Evolutionary conservation across 2,113 vertebrate species (phyloP).

Genomic region (Notarius quadriscutis): DNA sequence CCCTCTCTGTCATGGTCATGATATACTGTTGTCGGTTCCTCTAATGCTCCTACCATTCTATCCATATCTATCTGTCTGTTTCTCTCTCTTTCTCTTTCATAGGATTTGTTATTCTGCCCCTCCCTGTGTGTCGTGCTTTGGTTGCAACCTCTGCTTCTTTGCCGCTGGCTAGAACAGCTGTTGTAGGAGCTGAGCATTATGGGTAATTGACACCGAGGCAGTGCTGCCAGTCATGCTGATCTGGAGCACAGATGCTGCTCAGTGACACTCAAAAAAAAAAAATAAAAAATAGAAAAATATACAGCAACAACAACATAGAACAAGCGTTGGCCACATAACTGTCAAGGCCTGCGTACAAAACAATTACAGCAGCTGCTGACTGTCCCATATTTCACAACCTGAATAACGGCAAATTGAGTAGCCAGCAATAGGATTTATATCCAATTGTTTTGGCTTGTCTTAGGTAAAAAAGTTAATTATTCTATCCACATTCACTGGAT

Average conservation of each 20-base stretch:
- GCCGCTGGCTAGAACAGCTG: slow-evolving; percentile 61
- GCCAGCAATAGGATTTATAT: neutral
- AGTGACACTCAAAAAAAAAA: neutral
- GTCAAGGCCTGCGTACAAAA: neutral
- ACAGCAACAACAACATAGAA: neutral
- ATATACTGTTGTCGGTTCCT: neutral
- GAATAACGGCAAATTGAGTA: neutral
- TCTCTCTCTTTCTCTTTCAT: neutral
- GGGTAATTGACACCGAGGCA: slow-evolving; percentile 46
- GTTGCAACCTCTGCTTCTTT: slow-evolving; percentile 42
- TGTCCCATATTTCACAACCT: neutral
- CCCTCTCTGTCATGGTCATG: neutral
- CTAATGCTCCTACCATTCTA: too few species aligned
- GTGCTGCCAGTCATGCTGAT: slow-evolving; percentile 55
- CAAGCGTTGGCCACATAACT: neutral
- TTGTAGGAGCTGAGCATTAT: slow-evolving; percentile 51
- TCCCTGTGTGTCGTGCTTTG: slow-evolving; percentile 34
- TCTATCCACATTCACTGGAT: too few species aligned
- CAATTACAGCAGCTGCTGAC: neutral
- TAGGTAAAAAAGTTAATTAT: neutral
- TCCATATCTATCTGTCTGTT: neutral
- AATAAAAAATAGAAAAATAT: neutral
- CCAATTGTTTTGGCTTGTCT: neutral
- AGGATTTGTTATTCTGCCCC: slow-evolving; percentile 38
- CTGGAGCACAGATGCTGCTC: slow-evolving; percentile 52